Percentiles rank a stretch among this genome's conserved stretches.
These are phyloP conservation scores for Elymnias hypermnestra DNA, from an alignment of 1,140 invertebrate species.

Conservation along the genomic window DNA sequence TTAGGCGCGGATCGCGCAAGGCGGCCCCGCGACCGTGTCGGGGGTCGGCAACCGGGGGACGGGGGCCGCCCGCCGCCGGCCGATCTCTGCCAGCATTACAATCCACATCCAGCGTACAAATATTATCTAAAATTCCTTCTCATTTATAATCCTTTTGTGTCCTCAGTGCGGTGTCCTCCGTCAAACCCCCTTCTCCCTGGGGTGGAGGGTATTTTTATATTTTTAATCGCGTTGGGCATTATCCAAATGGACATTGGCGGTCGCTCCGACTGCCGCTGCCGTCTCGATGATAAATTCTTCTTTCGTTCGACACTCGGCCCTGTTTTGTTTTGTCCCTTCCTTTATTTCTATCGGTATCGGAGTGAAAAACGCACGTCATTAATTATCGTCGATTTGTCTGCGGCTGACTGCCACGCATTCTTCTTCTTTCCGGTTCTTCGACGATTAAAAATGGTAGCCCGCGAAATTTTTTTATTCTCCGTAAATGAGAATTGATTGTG, in stretches of 20 bases:
- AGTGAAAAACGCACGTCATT: conserved; percentile 57
- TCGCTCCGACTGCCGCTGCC: conserved; percentile 57
- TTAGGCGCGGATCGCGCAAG: conserved; percentile 66
- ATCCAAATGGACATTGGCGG: conserved; percentile 74
- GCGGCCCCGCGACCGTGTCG: conserved; percentile 28
- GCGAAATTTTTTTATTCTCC: conserved; percentile 31
- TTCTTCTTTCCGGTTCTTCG: conserved; percentile 42
- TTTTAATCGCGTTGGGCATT: conserved; percentile 75
- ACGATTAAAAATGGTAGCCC: conserved; percentile 62
- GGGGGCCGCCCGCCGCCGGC: conserved; percentile 26
- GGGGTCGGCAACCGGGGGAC: conserved; percentile 10
- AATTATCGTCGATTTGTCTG: conserved; percentile 69
- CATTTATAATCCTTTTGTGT: conserved; percentile 77
- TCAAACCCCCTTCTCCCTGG: conserved; percentile 44
- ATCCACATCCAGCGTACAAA: conserved; percentile 75
- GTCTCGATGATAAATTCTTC: conserved; percentile 73
- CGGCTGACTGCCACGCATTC: conserved; percentile 55
- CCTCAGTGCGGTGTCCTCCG: conserved; percentile 71
- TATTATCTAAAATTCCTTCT: conserved; percentile 77
- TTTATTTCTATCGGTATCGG: conserved; percentile 53
- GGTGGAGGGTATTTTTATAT: conserved; percentile 72
- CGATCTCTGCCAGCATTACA: conserved; percentile 68
- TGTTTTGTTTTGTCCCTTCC: conserved; percentile 69
- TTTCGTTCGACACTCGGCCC: conserved; percentile 66
- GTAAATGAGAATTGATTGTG: conserved; percentile 70